A percentile compares a stretch with the other conserved stretches of the same genome.
These are phyloP conservation scores for western clawed frog (Xenopus tropicalis) DNA, from an alignment of 2,113 vertebrate species.

Conservation along the genomic window UCB_Xtro_10.0 CM004451.2:90344001-90344500, in stretches of 20 bases:
- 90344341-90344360: neutral
- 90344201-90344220: neutral
- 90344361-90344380: neutral
- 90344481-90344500: too few species aligned
- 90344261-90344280: constrained; percentile 65
- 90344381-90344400: neutral
- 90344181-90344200: too few species aligned
- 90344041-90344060: too few species aligned
- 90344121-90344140: too few species aligned
- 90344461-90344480: too few species aligned
- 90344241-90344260: neutral
- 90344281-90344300: constrained; percentile 58
- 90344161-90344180: too few species aligned
- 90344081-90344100: too few species aligned
- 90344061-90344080: too few species aligned
- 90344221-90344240: constrained; percentile 8
- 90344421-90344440: neutral
- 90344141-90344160: too few species aligned
- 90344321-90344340: constrained; percentile 43
- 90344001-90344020: too few species aligned
- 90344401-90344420: neutral
- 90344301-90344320: constrained; percentile 24
- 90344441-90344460: neutral
- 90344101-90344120: too few species aligned
- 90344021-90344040: too few species aligned